phyloP scores from a whole-genome alignment of 2,113 vertebrate species.

The Hippocampus comes region DNA sequence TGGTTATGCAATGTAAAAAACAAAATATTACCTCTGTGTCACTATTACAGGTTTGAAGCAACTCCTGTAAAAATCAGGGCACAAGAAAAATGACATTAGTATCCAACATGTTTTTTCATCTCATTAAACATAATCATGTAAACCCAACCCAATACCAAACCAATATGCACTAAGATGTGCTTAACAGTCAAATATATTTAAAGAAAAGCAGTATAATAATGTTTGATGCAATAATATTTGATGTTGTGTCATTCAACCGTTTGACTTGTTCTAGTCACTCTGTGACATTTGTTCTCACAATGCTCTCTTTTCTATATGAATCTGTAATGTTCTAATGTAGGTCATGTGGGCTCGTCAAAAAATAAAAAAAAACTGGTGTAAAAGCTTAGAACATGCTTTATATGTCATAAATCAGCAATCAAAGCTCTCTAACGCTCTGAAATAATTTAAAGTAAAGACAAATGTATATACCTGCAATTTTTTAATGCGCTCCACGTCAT shows the following conservation, averaged over 20 bases:
- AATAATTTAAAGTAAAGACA: too few species aligned
- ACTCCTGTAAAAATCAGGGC: slow-evolving; percentile 58
- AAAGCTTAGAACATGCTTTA: not conserved
- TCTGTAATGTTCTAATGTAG: not conserved
- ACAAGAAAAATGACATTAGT: not conserved
- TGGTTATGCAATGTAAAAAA: not conserved
- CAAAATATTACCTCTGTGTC: slow-evolving; percentile 73
- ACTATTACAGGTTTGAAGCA: slow-evolving; percentile 71
- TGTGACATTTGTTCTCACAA: not conserved
- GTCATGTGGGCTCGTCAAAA: not conserved
- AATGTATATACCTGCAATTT: slow-evolving; percentile 72
- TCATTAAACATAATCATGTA: not conserved
- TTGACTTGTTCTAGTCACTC: not conserved
- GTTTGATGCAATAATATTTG: too few species aligned
- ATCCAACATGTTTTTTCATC: not conserved
- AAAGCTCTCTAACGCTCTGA: not conserved
- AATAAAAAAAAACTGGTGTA: too few species aligned
- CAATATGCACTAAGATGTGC: too few species aligned
- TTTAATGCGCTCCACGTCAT: slow-evolving; percentile 69
- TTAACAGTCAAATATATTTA: not conserved
- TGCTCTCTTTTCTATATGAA: not conserved
- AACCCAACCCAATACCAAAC: not conserved
- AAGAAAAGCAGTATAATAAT: not conserved
- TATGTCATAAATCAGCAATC: not conserved
- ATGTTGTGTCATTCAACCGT: not conserved